Evolutionary conservation across 2,113 vertebrate species (phyloP), one percentile per base, ranked within the genome.

Genomic region (Menidia beryllina): DNA sequence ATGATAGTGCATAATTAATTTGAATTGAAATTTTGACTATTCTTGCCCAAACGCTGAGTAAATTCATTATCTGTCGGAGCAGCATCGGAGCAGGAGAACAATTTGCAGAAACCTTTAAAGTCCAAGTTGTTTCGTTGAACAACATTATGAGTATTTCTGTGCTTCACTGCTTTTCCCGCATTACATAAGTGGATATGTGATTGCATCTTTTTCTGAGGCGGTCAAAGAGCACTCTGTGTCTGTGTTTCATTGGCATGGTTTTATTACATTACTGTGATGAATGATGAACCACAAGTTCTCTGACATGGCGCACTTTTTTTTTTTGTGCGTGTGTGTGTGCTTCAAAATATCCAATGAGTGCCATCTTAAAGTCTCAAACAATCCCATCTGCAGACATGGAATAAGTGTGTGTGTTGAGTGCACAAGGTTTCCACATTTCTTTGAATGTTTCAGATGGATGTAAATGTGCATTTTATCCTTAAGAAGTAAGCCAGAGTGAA

Each of bases 251-350:
- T 36, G 72, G 26, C 39, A 68, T 26, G 47, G 15, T 15, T 50
- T 58, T 57, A 76, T 80, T 69, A 64, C 60, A 76, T 79, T 62
- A 74, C 45, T 55, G 62, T 82, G 75, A 86, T 27, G 70, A 83
- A 82, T 25, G 59, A 67, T 56, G 41, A 64, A 24, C 61, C 23
- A n/a, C 52, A 69, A 68, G 51, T n/a, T 34, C 54, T 68, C 50
- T 69, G 12, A 52, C 43, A 21, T 1, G 53, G 23, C 75, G 20
- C 36, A 2, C 19, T 21, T n/a, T 45, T 12, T 47, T 0, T 1
- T 12, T 5, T 14, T 5, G 38, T 6, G 36, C 50, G 59, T 27
- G 41, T 24, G 24, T 10, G 27, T 25, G 34, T 38, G 9, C 67
- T 30, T 50, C 20, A 25, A 23, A 72, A 48, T 53, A 27, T 55